Percentiles rank a stretch among this genome's conserved stretches.
phyloP scores from a whole-genome alignment of 2,888 invertebrate genomes.

The Neoitamus cyanurus region DNA sequence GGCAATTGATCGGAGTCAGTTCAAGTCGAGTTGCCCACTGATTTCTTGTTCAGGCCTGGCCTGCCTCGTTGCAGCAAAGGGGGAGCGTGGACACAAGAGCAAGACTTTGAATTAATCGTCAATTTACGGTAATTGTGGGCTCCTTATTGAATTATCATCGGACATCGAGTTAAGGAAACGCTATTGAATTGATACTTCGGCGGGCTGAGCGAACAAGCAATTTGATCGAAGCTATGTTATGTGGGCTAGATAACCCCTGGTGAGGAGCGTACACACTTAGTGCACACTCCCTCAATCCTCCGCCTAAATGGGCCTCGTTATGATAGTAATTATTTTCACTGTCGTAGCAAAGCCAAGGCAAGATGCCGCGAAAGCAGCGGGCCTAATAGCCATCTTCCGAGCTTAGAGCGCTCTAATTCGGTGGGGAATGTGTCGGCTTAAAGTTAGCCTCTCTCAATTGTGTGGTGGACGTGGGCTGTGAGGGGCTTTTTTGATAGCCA shows the following conservation, averaged over 20 bases:
- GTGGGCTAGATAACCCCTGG: not conserved
- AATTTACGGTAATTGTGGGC: conserved; percentile 29
- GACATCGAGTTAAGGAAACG: not conserved
- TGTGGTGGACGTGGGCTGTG: not conserved
- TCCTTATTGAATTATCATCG: conserved; percentile 34
- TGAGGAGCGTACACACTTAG: not conserved
- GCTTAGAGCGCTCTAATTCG: not conserved
- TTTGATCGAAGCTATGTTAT: not conserved
- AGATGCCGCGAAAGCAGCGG: not conserved
- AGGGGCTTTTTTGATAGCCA: not conserved
- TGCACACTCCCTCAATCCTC: not conserved
- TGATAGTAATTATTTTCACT: not conserved
- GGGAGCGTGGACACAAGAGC: not conserved
- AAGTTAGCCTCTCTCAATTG: not conserved
- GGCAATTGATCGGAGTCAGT: conserved; percentile 21
- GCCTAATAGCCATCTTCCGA: not conserved
- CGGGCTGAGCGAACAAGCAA: not conserved
- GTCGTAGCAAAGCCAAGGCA: not conserved
- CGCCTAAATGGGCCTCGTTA: not conserved
- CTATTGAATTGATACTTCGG: not conserved
- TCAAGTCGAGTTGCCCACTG: conserved; percentile 31
- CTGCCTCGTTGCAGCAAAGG: not conserved
- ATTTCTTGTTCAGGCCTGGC: not conserved
- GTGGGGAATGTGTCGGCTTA: not conserved
- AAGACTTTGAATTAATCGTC: not conserved